Conservation (phyloP, 2,113 vertebrate species). For the Elephas maximus region DNA sequence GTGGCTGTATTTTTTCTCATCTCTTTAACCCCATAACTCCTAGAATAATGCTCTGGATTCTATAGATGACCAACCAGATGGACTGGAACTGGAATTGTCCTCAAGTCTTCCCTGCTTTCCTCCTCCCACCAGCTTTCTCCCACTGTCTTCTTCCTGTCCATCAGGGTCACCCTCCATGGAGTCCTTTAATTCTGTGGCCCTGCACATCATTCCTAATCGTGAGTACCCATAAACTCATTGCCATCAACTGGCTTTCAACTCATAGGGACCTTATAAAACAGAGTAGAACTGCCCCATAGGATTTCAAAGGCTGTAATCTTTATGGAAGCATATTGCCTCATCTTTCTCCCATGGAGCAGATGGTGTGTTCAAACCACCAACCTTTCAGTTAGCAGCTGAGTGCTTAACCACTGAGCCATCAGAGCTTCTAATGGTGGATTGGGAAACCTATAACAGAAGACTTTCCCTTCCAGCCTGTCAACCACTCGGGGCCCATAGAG, state of each 20-base stretch:
- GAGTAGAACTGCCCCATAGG: not conserved
- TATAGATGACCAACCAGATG: not conserved
- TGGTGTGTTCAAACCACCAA: not conserved
- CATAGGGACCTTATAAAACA: not conserved
- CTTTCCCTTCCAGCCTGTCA: not conserved
- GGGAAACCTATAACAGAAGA: not conserved
- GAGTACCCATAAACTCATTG: not conserved
- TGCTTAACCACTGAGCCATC: not conserved
- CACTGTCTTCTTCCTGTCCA: not conserved
- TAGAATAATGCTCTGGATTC: not conserved
- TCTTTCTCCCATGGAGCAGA: not conserved
- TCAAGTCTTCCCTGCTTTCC: not conserved
- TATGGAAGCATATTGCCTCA: not conserved
- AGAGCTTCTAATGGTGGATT: not conserved
- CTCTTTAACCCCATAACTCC: not conserved
- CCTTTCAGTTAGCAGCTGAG: not conserved
- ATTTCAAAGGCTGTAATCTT: not conserved
- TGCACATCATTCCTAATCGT: not conserved
- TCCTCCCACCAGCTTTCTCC: not conserved
- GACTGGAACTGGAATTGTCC: not conserved
- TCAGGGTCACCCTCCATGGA: not conserved
- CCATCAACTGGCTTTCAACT: not conserved
- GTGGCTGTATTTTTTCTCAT: too few relatives aligned
- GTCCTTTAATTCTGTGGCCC: not conserved
- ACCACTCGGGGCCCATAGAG: not conserved